Conservation (phyloP, 2,797 vertebrate species). For the Cirrhinus molitorella region DNA sequence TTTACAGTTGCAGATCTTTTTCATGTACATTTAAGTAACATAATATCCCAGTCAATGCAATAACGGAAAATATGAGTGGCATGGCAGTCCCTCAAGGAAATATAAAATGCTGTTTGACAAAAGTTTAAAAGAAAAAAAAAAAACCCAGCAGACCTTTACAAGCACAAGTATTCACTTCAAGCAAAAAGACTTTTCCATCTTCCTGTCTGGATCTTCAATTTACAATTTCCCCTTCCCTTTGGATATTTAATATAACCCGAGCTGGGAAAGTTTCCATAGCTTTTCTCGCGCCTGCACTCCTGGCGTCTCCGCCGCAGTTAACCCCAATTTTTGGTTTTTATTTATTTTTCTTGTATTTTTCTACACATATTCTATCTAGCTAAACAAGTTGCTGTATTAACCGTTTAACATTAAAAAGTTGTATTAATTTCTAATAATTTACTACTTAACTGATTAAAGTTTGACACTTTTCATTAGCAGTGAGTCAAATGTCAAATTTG, state of each 20-base stretch:
- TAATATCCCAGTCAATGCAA: slow-evolving; percentile 54
- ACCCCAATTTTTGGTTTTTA: slow-evolving; percentile 14
- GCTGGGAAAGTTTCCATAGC: slow-evolving; percentile 77
- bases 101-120: slow-evolving; percentile 62
- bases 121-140: slow-evolving; percentile 51
- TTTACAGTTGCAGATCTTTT: slow-evolving; percentile 43
- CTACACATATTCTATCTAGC: background rate
- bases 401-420: background rate
- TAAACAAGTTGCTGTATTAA: slow-evolving; percentile 35
- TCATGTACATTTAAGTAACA: slow-evolving; percentile 49
- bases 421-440: background rate
- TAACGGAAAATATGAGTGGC: slow-evolving; percentile 51
- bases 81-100: slow-evolving; percentile 52
- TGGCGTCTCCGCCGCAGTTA: slow-evolving; percentile 68
- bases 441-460: background rate
- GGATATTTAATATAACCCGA: slow-evolving; percentile 78
- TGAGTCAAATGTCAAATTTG: background rate
- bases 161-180: slow-evolving; percentile 71
- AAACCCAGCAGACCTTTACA: slow-evolving; percentile 61
- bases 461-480: background rate
- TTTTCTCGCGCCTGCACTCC: slow-evolving; percentile 66
- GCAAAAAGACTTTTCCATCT: slow-evolving; percentile 78
- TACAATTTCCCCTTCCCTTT: slow-evolving; percentile 72
- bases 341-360: slow-evolving; percentile 19
- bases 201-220: slow-evolving; percentile 81